Evolutionary conservation across 2,888 invertebrate species (phyloP).

Genomic region (Drosophila macrospina): DNA sequence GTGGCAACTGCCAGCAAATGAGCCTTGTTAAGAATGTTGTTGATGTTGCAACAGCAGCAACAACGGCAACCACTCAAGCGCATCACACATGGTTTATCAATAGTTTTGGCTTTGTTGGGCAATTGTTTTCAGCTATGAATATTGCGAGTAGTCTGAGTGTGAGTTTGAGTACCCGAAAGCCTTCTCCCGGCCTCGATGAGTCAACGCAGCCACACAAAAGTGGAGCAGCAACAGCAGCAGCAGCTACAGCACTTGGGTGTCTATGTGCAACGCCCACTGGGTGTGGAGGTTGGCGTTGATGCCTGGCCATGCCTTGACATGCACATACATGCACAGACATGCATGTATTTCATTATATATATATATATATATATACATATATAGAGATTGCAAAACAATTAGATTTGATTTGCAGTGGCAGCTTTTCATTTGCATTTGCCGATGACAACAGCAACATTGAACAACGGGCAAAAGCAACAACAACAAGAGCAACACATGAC

Average conservation of each 20-base stretch:
- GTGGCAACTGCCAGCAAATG: slow-evolving; percentile 31
- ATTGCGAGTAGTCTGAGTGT: neutral
- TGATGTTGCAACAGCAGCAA: slow-evolving; percentile 22
- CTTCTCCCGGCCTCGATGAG: slow-evolving; percentile 62
- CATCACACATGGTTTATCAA: slow-evolving; percentile 50
- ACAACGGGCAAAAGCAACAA: neutral
- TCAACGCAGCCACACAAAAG: slow-evolving; percentile 50
- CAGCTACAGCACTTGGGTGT: slow-evolving; percentile 30
- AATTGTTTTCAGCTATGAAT: slow-evolving; percentile 6
- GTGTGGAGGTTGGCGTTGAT: slow-evolving; percentile 57
- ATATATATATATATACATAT: slow-evolving; percentile 4
- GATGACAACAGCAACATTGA: slow-evolving; percentile 48
- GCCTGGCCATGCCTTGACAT: slow-evolving; percentile 59
- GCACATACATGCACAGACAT: slow-evolving; percentile 8
- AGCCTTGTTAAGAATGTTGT: slow-evolving; percentile 67
- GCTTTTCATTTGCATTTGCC: slow-evolving; percentile 62
- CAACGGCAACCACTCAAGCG: slow-evolving; percentile 39
- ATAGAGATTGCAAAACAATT: slow-evolving; percentile 44
- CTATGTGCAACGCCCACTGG: slow-evolving; percentile 72
- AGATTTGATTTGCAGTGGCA: slow-evolving; percentile 65
- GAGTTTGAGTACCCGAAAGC: slow-evolving; percentile 16
- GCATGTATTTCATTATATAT: neutral
- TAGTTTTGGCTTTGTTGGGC: slow-evolving; percentile 24
- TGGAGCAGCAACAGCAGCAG: slow-evolving; percentile 62
- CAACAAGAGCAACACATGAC: slow-evolving; percentile 52